Percentiles rank a stretch among this genome's conserved stretches.
phyloP scores from a whole-genome alignment of 2,888 invertebrate species.

The Caenorhabditis sp. region DNA sequence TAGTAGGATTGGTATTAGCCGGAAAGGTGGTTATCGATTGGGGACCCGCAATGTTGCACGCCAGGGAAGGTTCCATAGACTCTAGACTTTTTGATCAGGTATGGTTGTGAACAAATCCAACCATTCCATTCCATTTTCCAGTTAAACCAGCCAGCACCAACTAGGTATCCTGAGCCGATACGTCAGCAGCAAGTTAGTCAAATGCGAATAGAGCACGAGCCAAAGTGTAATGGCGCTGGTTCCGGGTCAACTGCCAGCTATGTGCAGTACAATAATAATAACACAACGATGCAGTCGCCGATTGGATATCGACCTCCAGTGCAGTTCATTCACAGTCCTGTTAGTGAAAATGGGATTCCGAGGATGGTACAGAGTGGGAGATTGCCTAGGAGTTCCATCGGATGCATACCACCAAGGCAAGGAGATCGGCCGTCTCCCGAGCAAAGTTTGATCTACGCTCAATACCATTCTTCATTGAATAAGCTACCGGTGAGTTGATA shows the following conservation, averaged over 20 bases:
- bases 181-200: conserved; percentile 50
- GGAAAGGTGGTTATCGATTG: conserved; percentile 82
- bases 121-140: no score
- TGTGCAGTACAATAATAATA: conserved; percentile 60
- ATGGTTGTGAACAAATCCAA: no score
- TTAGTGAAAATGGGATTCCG: conserved; percentile 57
- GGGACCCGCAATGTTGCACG: conserved; percentile 82
- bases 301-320: conserved; percentile 54
- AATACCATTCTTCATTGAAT: conserved; percentile 70
- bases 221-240: conserved; percentile 67
- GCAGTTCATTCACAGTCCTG: conserved; percentile 60
- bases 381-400: conserved; percentile 54
- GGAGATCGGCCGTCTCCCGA: conserved; percentile 46
- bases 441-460: conserved; percentile 71
- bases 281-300: conserved; percentile 48
- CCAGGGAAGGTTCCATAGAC: conserved; percentile 79
- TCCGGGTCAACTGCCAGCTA: conserved; percentile 37
- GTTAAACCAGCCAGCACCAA: conserved; percentile 50
- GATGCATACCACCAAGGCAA: conserved; percentile 58
- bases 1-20: conserved; percentile 81
- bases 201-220: conserved; percentile 66
- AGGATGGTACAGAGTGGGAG: conserved; percentile 46
- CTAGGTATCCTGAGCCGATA: conserved; percentile 48
- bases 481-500: conserved; percentile 66
- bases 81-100: conserved; percentile 77